These are phyloP conservation scores for Aviceda subcristata DNA, from an alignment of 2,113 vertebrate species.

Conservation along the genomic window DNA sequence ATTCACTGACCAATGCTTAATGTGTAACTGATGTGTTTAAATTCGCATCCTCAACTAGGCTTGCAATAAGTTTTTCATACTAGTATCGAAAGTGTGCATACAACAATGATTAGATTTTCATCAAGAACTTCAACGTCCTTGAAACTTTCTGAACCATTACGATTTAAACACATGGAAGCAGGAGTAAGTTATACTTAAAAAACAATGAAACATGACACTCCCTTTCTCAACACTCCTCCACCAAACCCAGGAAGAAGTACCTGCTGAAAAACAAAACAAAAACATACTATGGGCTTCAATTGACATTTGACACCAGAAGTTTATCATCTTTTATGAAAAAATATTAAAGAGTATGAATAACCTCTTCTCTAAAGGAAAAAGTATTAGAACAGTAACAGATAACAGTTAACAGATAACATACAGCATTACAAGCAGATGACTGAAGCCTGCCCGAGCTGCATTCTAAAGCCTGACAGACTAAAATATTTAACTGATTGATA, in stretches of 20 bases:
- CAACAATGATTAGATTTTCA: neutral
- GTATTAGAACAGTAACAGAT: neutral
- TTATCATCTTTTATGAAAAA: neutral
- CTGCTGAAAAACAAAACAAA: neutral
- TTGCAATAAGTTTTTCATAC: neutral
- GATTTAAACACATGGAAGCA: neutral
- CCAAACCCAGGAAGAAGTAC: neutral
- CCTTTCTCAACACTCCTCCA: neutral
- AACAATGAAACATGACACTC: neutral
- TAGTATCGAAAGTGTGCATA: neutral
- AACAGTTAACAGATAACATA: neutral
- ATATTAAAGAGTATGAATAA: neutral
- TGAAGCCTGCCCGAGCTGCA: neutral
- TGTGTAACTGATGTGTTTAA: neutral
- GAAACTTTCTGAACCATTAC: neutral
- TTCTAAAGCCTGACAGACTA: neutral
- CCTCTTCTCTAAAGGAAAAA: too few species aligned
- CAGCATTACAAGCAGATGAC: neutral
- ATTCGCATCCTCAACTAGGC: neutral
- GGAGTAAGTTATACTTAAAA: neutral
- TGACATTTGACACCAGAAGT: neutral
- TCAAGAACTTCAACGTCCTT: neutral
- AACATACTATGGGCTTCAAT: neutral
- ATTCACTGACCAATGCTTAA: neutral
- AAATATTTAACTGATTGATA: neutral